Evolutionary conservation across 2,797 vertebrate species (phyloP).

Genomic region (Psittacula echo): DNA sequence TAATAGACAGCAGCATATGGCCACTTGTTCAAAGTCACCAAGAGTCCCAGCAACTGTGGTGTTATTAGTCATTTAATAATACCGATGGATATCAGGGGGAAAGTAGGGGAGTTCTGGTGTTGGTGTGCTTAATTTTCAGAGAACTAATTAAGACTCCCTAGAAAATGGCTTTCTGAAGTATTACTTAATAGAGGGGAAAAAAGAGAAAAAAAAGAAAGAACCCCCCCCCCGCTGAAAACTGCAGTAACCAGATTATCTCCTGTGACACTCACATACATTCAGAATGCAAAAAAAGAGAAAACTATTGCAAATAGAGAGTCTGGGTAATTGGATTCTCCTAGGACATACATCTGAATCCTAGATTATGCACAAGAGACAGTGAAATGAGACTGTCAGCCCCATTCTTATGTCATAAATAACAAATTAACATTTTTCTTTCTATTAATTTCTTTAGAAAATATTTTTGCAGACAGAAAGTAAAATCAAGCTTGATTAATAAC

Average conservation of each 20-base stretch:
- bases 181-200: background rate
- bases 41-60: background rate
- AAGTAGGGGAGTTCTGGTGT: background rate
- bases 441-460: background rate
- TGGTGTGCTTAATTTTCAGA: background rate
- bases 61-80: background rate
- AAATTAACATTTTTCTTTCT: background rate
- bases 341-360: background rate
- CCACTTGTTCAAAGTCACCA: constrained; percentile 14
- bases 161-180: background rate
- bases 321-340: background rate
- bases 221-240: background rate
- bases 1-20: background rate
- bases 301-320: background rate
- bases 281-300: background rate
- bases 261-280: background rate
- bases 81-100: background rate
- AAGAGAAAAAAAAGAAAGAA: background rate
- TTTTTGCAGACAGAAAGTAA: background rate
- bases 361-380: background rate
- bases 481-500: background rate
- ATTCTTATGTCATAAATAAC: background rate
- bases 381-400: background rate
- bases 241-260: background rate
- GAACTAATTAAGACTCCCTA: background rate